Percentiles rank a stretch among this genome's conserved stretches.
phyloP scores from a whole-genome alignment of 2,113 vertebrate genomes.

The Marmota monax region DNA sequence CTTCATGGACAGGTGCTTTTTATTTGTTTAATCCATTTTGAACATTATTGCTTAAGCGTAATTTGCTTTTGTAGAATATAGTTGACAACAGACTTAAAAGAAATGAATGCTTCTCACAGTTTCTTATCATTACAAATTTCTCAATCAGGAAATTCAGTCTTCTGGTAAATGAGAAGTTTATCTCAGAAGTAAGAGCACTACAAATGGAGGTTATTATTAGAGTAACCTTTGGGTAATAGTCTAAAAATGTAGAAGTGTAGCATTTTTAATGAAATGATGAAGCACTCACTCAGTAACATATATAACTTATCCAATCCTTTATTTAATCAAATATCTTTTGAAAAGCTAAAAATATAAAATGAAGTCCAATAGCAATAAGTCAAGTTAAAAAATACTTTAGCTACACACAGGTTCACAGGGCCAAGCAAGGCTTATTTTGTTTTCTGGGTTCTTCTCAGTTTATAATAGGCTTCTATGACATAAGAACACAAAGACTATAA shows the following conservation, averaged over 20 bases:
- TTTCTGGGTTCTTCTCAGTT: conserved; percentile 53
- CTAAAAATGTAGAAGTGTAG: background rate
- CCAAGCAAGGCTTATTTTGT: conserved; percentile 70
- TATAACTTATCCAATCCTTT: conserved; percentile 73
- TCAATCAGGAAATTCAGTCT: conserved; percentile 38
- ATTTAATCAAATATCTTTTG: conserved; percentile 79
- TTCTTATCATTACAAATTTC: conserved; percentile 58
- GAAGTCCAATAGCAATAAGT: conserved; percentile 65
- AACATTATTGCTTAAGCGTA: conserved; percentile 39
- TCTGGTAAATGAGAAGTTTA: conserved; percentile 53
- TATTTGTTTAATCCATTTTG: conserved; percentile 61
- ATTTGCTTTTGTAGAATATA: conserved; percentile 53
- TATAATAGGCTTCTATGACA: background rate
- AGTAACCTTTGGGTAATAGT: conserved; percentile 49
- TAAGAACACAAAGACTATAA: conserved; percentile 58
- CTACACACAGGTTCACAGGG: background rate
- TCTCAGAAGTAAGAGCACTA: background rate
- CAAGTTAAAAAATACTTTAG: conserved; percentile 72
- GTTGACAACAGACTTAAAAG: conserved; percentile 59
- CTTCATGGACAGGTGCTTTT: background rate
- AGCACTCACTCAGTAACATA: conserved; percentile 71
- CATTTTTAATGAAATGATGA: conserved; percentile 58
- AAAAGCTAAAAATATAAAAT: conserved; percentile 59
- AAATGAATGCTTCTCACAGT: conserved; percentile 49
- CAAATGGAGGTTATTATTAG: background rate